These are phyloP conservation scores for Eulithis prunata DNA, from an alignment of 2,888 invertebrate species.

Conservation along the genomic window DNA sequence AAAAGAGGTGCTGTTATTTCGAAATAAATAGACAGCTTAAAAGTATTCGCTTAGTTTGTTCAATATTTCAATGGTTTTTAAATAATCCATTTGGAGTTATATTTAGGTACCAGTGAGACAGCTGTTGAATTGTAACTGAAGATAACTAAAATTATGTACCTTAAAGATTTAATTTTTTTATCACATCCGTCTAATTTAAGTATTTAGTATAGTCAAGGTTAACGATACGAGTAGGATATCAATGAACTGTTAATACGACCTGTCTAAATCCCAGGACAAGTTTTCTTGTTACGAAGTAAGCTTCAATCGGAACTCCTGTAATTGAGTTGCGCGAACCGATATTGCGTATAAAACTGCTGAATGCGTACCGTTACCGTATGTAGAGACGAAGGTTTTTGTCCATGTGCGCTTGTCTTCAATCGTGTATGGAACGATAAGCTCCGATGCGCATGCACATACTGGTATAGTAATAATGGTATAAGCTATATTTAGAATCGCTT, in stretches of 20 bases:
- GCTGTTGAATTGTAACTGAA: too few relatives aligned
- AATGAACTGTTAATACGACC: neutral
- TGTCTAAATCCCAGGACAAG: neutral
- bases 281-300: constrained; percentile 12
- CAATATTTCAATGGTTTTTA: constrained; percentile 65
- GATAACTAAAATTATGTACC: too few relatives aligned
- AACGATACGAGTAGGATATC: neutral
- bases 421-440: constrained; percentile 76
- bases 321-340: constrained; percentile 45
- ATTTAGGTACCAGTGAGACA: neutral
- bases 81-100: constrained; percentile 10
- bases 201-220: neutral
- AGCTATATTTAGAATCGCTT: constrained; percentile 74
- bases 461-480: constrained; percentile 63
- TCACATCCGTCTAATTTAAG: too few relatives aligned
- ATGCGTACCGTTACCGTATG: constrained; percentile 57
- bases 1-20: constrained; percentile 41
- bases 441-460: constrained; percentile 63
- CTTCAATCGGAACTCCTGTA: constrained; percentile 28
- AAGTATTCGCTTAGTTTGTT: constrained; percentile 70
- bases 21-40: constrained; percentile 49
- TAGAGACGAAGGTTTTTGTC: constrained; percentile 68
- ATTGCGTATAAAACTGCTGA: constrained; percentile 56
- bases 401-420: constrained; percentile 66
- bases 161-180: too few relatives aligned